Base-by-base conservation (phyloP, 2,797 vertebrate genomes). In the Limnodromus scolopaceus region DNA sequence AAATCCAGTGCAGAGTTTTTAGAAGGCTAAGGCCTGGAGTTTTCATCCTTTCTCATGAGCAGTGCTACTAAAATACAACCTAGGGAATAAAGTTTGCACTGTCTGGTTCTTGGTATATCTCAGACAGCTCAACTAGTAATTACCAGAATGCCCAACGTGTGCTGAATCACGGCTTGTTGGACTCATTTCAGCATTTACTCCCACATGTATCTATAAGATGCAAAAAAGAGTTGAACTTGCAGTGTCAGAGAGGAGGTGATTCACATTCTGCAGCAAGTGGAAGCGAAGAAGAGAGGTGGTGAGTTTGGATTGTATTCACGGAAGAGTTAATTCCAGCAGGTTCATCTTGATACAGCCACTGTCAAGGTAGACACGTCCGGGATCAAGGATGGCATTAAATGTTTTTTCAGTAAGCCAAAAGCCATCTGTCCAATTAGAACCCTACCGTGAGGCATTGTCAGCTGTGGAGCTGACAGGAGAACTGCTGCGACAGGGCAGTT, bases 251-350 rank as follows among this genome's bases (percentile, higher is more conserved):
- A 83, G 91, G 88, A 85, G 86, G 63, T 82, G 93, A 92, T 64
- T 83, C 94, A 86, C 83, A n/a, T 91, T 92, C 96, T 93, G 94
- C 91, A 87, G 89, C 89, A 49, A 97, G 85, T 38, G 86, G 82
- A 10, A 94, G 58, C 84, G 92, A 82, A 65, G 89, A 92, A 45
- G 72, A 91, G 34, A 94, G 54, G 66, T 96, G 97, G 98, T 98
- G 58, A 92, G 98, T 96, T 71, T 36, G 61, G 57, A 24, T 46
- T 2, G 3, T 24, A 5, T 64, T 93, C 38, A 8, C 4, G 13
- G 27, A 43, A 46, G 61, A 71, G 51, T 83, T 83, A 28, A 75
- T 83, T 89, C 81, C 48, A 77, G 41, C 60, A 65, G 70, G 55
- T 82, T 54, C 9, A 14, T 84, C 66, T 65, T 49, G 22, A 27